Evolutionary conservation across 2,113 vertebrate genomes (phyloP), one percentile per base, ranked within the genome.

Genomic region (Barnardius zonarius): DNA sequence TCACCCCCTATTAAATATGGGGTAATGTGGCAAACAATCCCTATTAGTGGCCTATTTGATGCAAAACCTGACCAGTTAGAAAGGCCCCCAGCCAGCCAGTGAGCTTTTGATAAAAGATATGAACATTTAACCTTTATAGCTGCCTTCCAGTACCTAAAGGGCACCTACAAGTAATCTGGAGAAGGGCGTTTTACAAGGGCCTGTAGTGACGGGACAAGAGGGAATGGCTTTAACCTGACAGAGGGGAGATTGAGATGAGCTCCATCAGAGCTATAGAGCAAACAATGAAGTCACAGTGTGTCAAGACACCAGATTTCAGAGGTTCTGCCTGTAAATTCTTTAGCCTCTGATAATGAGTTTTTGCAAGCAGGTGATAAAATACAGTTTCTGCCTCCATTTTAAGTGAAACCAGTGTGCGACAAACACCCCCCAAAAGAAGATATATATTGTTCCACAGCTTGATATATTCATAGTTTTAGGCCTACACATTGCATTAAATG

Each of bases 291-390:
- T 33, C 33, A 54, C 3, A 37, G 16, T 33, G 73, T 83, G 75
- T 81, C 78, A 90, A 78, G 62, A 86, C 57, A 83, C 81, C 80
- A 89, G 77, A 75, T 91, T 92, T 88, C 55, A 74, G 55, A 73
- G 64, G 55, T 76, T 79, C 57, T 90, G 73, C 63, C 67, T 75
- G 64, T 92, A 93, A 88, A 94, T 90, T 70, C 94, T 93, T 91
- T 85, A 74, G 72, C 41, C 44, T 83, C 62, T 90, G 86, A 86
- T 92, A 96, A 96, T 91, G 75, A 83, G 67, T 82, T 95, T 94
- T 95, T 85, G 77, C 86, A 92, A 96, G 86, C 66, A 91, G 69
- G 73, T 69, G 31, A 88, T 95, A 93, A 96, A 96, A 97, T 68
- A 46, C 85, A 76, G 62, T 76, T 83, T 79, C 69, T 94, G 27